Evolutionary conservation across 2,888 invertebrate species (phyloP), one percentile per base, ranked within the genome.

Genomic region (Ectropis crepuscularia): DNA sequence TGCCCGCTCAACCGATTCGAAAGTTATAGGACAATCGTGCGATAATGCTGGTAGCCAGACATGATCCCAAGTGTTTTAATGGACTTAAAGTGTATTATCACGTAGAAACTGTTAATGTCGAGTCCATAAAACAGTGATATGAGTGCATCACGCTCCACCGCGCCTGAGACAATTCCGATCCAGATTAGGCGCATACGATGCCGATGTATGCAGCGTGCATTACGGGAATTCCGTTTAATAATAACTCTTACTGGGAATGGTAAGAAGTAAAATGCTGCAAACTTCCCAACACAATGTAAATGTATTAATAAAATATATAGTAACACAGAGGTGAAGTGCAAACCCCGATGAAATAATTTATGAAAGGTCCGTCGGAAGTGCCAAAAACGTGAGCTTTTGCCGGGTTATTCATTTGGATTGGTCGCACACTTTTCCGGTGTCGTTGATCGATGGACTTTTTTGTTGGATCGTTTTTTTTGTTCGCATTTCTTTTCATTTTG

Each of bases 11-110:
- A 78, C 70, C 73, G 68, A 80, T 84, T 81, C 63, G 74, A 82
- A 82, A 86, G 82, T 82, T 79, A 79, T 80, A 79, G 79, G 77
- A 83, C 81, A 85, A 83, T 82, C 78, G 59, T 65, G 69, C 77
- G 85, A 85, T 87, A 86, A 82, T 79, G 76, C 69, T 77, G 75
- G 80, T 80, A 82, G 82, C 76, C 74, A 74, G 78, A 77, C 81
- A 78, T 84, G 84, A 87, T 86, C 80, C 85, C 76, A 74, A 82
- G 82, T 86, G 77, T 80, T 80, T 84, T 88, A 90, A 90, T 90
- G 90, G 88, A 87, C 84, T 86, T 79, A 79, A 85, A 86, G 87
- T 83, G 85, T 70, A 57, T 55, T 70, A 70, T 72, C 65, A 60
- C 61, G 78, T 81, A 75, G 80, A 82, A 81, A 81, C 80, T 84